Evolutionary conservation across 2,113 vertebrate genomes (phyloP), one percentile per base, ranked within the genome.

Genomic region (Eretmochelys imbricata): DNA sequence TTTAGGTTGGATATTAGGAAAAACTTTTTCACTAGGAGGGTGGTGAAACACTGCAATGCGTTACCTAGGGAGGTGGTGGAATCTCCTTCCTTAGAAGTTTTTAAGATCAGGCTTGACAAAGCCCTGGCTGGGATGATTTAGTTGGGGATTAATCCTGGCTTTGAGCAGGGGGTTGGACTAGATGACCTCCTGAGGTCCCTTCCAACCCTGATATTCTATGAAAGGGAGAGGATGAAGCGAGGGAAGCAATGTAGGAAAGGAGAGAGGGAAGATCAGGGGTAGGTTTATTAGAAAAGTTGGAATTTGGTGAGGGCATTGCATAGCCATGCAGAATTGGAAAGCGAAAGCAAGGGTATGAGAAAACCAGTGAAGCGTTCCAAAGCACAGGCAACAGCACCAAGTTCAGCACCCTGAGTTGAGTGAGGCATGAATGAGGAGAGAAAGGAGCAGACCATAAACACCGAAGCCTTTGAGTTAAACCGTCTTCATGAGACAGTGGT

Each of bases 321-420:
- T 75, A 95, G 83, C 96, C 96, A 97, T 92, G 55, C 83, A 94
- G 96, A 97, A 91, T 95, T 96, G 1, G 96, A 95, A 17, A 97
- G 94, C 87, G 95, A 96, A 69, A 96, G 96, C 62, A 97, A 89
- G 0, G 95, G 96, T 29, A 94, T n/a, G 10, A 35, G 51, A 16
- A 94, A 95, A 81, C 91, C 94, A 82, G 94, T 84, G 5, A 96
- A 97, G 81, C 93, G 89, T 91, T 97, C 96, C 48, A 96, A 86
- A 72, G 94, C 97, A 10, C 96, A 97, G 92, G 96, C 97, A 85
- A 97, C 90, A 0, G 96, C 97, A 1, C 95, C 97, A 93, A 97
- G 92, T 85, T 97, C 91, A 25, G 96, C 93, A 13, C 95, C 96
- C 38, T 96, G 96, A 2, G 94, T 90, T 2, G 95, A 96, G 46